Evolutionary conservation across 2,113 vertebrate species (phyloP), one percentile per base, ranked within the genome.

Genomic region (Hypocryptadius cinnamomeus): DNA sequence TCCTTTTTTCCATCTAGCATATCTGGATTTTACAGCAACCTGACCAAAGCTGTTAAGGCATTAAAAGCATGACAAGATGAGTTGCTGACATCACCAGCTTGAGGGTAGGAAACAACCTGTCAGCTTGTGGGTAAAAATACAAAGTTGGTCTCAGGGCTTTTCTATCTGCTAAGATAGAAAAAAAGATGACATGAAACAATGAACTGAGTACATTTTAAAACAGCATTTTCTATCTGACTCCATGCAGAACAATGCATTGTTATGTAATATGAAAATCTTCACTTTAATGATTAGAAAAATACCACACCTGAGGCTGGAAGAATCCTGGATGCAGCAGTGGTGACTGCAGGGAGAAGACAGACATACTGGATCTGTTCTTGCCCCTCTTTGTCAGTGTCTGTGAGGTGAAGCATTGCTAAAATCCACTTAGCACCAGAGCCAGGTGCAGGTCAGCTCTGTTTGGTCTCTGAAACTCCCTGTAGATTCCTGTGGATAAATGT

Each of bases 1-100:
- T 98, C 99, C 15, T 99, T 99, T 97, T 99, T 99, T 86, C 99
- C 99, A 9, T 97, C 97, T 64, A 99, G 97, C 95, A 99, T 99
- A 98, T 86, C 96, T 3, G 97, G 97, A 37, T 99, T 99, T 96
- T 99, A 99, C 79, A 97, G 92, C 94, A 99, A 99, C 97, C 96
- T 99, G 70, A 81, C 94, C 90, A 98, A 98, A 90, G 98, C 98
- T 3, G 97, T 98, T 51, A 98, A 97, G 93, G 90, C 97, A 24
- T 95, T 98, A 69, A 98, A 98, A 73, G 95, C 35, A 4, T 98
- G 96, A 97, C 45, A 73, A 59, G 63, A 79, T 1, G 6, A 64
- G 18, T 31, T 63, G 42, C 45, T 85, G 45, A 22, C 21, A 27
- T 83, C 70, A 65, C n/a, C n/a, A 82, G 50, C 71, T 77, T 77